phyloP scores from a whole-genome alignment of 2,797 vertebrate species.

The Eospalax fontanierii region DNA sequence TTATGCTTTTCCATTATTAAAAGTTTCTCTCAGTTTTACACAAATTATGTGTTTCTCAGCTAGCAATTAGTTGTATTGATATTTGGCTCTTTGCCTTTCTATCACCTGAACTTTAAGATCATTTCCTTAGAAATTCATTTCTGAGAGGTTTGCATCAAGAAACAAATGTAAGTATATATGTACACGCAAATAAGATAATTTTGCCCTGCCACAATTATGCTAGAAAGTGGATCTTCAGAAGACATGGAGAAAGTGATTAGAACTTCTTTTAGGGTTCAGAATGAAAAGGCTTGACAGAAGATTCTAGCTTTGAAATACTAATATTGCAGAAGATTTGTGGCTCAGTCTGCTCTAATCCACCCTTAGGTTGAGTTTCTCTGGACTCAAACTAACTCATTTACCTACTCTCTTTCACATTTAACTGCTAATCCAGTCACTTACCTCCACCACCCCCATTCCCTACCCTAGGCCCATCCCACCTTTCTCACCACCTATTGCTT shows the following conservation, averaged over 20 bases:
- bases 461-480: neutral
- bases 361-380: conserved; percentile 70
- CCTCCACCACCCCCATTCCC: neutral
- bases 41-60: neutral
- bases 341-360: conserved; percentile 64
- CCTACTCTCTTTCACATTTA: conserved; percentile 63
- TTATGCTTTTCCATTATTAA: conserved; percentile 20
- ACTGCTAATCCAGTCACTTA: conserved; percentile 68
- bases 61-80: neutral
- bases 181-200: neutral
- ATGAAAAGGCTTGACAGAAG: conserved; percentile 57
- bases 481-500: conserved; percentile 50
- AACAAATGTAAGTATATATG: neutral
- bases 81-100: conserved; percentile 43
- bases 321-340: conserved; percentile 60
- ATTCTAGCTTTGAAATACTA: conserved; percentile 65
- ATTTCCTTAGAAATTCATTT: conserved; percentile 62
- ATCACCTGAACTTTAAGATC: neutral
- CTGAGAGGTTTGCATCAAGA: conserved; percentile 19
- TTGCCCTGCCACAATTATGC: conserved; percentile 24
- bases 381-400: conserved; percentile 71
- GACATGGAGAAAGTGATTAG: conserved; percentile 5
- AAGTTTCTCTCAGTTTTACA: conserved; percentile 27
- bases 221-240: conserved; percentile 32
- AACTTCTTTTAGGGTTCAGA: conserved; percentile 41